Percentiles rank a stretch among this genome's conserved stretches.
Evolutionary conservation across 2,113 vertebrate species (phyloP).

Genomic region (Lepus americanus): DNA sequence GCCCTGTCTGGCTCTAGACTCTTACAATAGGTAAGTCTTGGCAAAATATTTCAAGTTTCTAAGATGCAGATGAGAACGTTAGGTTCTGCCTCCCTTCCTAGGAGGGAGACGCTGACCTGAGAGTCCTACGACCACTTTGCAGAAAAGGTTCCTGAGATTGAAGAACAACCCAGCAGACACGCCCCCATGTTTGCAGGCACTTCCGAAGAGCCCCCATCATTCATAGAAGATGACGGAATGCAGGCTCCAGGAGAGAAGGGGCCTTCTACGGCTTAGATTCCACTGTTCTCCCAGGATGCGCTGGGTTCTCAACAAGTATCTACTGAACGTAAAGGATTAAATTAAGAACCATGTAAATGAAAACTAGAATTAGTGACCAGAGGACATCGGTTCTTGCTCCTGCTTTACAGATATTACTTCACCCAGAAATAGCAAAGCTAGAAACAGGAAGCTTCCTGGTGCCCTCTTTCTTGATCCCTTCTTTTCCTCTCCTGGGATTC

Average conservation of each 20-base stretch:
- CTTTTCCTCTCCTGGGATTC: not conserved
- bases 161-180: constrained; percentile 6
- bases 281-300: not conserved
- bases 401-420: not conserved
- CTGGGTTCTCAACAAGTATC: not conserved
- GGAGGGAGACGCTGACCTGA: not conserved
- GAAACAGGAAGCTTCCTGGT: not conserved
- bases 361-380: not conserved
- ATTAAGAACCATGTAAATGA: not conserved
- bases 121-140: not conserved
- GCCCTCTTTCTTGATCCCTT: not conserved
- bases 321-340: not conserved
- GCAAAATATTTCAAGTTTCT: not conserved
- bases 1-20: not conserved
- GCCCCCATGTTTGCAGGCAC: not conserved
- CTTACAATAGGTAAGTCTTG: not conserved
- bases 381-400: not conserved
- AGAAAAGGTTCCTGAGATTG: constrained; percentile 25
- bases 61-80: not conserved
- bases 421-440: not conserved
- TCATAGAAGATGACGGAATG: not conserved
- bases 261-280: not conserved
- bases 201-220: not conserved
- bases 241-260: not conserved
- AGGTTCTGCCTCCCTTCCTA: not conserved